phyloP scores from a whole-genome alignment of 2,888 invertebrate species.

The Sinopyrophorus schimmeli region DNA sequence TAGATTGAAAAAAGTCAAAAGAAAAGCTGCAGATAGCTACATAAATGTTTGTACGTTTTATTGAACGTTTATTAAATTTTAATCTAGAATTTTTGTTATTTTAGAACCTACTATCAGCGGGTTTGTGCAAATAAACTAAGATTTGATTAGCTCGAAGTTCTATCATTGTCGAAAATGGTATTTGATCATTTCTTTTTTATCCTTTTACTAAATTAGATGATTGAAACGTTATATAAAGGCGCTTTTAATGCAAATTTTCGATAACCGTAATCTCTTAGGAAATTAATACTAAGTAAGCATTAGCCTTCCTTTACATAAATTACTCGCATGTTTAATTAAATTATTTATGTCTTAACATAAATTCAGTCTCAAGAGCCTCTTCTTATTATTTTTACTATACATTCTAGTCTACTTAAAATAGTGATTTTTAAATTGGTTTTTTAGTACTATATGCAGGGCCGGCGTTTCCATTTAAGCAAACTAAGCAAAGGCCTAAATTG shows the following conservation, averaged over 20 bases:
- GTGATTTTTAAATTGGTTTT: no score
- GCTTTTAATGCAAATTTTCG: slow-evolving; percentile 21
- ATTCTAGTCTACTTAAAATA: no score
- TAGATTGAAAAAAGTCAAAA: slow-evolving; percentile 7
- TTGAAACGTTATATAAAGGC: slow-evolving; percentile 16
- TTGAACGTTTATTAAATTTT: slow-evolving; percentile 8
- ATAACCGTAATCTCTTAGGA: slow-evolving; percentile 20
- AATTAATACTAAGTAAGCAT: slow-evolving; percentile 22
- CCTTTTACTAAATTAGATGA: slow-evolving; percentile 21
- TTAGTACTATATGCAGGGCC: no score
- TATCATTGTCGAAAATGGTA: slow-evolving; percentile 23
- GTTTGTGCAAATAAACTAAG: slow-evolving; percentile 7
- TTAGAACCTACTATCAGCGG: not conserved
- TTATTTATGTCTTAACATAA: no score
- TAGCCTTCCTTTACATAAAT: no score
- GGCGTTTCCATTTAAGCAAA: no score
- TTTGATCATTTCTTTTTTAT: slow-evolving; percentile 27
- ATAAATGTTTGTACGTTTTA: slow-evolving; percentile 6
- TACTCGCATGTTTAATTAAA: no score
- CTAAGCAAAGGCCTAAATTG: no score
- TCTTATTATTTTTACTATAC: no score
- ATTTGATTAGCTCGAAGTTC: slow-evolving; percentile 4
- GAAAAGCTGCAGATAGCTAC: not conserved
- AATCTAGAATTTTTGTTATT: slow-evolving; percentile 2
- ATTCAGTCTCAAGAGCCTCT: no score